Base-by-base conservation (phyloP, 2,797 vertebrate species). In the Pogoniulus pusillus region DNA sequence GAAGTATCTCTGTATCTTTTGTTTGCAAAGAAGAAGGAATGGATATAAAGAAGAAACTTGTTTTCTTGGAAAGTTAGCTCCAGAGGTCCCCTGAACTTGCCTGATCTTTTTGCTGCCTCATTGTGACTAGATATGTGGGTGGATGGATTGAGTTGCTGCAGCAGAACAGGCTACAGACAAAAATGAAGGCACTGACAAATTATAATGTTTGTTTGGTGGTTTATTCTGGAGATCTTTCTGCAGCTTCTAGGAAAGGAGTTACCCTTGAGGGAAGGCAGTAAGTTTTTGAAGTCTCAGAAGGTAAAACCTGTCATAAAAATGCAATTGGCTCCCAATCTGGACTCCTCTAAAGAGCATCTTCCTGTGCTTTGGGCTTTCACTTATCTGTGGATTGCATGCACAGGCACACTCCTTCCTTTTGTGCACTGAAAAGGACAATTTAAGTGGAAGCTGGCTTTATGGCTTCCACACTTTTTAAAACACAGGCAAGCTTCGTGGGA, bases 101-200 rank as follows among this genome's bases (percentile, higher is more conserved):
- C 59, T 49, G 66, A 90, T 89, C 43, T 37, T 90, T 85, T 69
- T 76, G 26, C 49, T 91, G 78, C 75, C 81, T 65, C 3, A 5
- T 6, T 95, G 82, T 73, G 93, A 75, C 90, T 84, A 81, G 86
- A 49, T 85, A 60, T 7, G 26, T 57, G 57, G 64, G 45, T 86
- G 81, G 80, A 94, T 93, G 82, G 84, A 96, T 94, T 85, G 59
- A 73, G 80, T 69, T 82, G 54, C 82, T 87, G 84, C 66, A 68
- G 88, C 66, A 70, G 66, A 49, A 89, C 53, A 60, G 66, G 64
- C 60, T 82, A 30, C 34, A 58, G 64, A 76, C 20, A 66, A 64
- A 87, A 96, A 78, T 35, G 35, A 90, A 85, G 78, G 43, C 59
- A 39, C 64, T 95, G 95, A 93, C 39, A 85, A 95, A 93, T 89